A percentile compares a stretch with the other conserved stretches of the same genome.
Conservation (phyloP, 1,140 invertebrate genomes). For the Sesamia nonagrioides region DNA sequence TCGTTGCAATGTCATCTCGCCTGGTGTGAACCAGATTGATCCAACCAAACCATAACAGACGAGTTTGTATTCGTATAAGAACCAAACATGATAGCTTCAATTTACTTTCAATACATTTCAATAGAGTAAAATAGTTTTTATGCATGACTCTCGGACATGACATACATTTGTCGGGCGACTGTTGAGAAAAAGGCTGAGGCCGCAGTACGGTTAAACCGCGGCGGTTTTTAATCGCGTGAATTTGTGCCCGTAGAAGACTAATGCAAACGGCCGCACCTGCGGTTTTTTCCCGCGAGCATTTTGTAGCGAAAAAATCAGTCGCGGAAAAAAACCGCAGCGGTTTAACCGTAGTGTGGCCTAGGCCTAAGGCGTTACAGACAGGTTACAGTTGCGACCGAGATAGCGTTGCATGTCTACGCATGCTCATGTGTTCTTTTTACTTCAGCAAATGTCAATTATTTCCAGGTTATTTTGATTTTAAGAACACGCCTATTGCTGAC, state of each 20-base stretch:
- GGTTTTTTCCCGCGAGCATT: too few species aligned
- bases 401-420: not conserved
- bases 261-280: too few species aligned
- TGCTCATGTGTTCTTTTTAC: slow-evolving; percentile 3
- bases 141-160: not conserved
- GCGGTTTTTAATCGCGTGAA: too few species aligned
- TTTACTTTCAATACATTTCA: slow-evolving; percentile 41
- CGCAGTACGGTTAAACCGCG: too few species aligned
- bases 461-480: slow-evolving; percentile 58
- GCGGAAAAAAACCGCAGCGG: too few species aligned
- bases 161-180: slow-evolving; percentile 42
- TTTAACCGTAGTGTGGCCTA: too few species aligned
- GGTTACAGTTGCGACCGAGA: not conserved
- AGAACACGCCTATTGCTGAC: slow-evolving; percentile 52
- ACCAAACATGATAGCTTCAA: slow-evolving; percentile 8
- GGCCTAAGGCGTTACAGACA: not conserved
- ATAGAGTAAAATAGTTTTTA: slow-evolving; percentile 35
- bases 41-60: slow-evolving; percentile 6
- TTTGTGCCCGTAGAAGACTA: too few species aligned
- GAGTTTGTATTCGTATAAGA: not conserved
- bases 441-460: slow-evolving; percentile 46
- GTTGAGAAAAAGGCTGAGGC: too few species aligned
- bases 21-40: slow-evolving; percentile 14
- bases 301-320: too few species aligned
- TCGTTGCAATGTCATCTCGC: not conserved